Conservation (phyloP, 2,113 vertebrate genomes). For the Himantopus leucocephalus region DNA sequence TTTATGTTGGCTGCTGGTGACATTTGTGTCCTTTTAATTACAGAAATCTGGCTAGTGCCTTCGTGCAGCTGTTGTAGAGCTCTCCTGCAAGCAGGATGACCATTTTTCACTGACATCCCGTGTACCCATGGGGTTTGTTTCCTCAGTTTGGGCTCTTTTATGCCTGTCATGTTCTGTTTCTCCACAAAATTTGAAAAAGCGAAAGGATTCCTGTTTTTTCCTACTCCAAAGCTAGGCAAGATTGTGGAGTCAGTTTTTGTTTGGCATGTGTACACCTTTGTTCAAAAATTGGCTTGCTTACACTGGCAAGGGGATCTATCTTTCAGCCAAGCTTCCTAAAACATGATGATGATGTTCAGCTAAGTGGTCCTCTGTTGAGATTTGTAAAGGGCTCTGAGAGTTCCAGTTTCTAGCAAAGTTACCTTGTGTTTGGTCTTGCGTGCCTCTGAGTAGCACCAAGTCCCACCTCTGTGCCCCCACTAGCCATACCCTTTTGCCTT, state of each 20-base stretch:
- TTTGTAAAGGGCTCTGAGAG: not conserved
- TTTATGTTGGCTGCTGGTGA: not conserved
- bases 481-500: not conserved
- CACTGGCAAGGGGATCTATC: not conserved
- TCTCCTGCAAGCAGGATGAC: not conserved
- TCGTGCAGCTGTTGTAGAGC: not conserved
- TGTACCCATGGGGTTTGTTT: not conserved
- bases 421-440: not conserved
- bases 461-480: not conserved
- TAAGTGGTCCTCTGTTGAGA: conserved; percentile 5
- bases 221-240: not conserved
- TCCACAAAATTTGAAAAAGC: conserved; percentile 2
- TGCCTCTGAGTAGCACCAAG: not conserved
- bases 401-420: not conserved
- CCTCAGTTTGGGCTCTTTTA: not conserved
- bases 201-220: conserved; percentile 4
- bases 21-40: not conserved
- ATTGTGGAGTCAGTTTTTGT: not conserved
- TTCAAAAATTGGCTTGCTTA: conserved; percentile 42
- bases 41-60: not conserved
- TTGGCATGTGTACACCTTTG: conserved; percentile 38
- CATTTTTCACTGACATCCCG: not conserved
- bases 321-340: conserved; percentile 35
- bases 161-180: conserved; percentile 17
- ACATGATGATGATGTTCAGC: conserved; percentile 16